Evolutionary conservation across 2,113 vertebrate species (phyloP), one percentile per base, ranked within the genome.

Genomic region (Seriola rivoliana): DNA sequence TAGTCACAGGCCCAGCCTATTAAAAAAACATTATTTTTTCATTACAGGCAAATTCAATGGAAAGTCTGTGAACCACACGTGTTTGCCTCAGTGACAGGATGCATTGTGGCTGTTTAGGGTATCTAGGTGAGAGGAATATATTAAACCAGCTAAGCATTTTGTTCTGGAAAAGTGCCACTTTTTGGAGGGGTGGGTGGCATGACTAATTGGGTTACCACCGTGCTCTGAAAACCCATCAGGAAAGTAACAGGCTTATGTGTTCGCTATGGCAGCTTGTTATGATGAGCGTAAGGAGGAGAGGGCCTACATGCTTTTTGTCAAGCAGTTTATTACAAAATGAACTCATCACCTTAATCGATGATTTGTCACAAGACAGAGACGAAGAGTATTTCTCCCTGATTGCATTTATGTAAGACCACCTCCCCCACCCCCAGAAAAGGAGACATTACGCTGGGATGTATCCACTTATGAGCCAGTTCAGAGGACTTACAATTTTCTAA

Each of bases 191-290:
- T 85, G 78, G 86, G 80, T 87, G 84, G 72, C 73, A 85, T 89
- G 88, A 88, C 89, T 92, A 88, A 92, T 77, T 91, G 86, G 87
- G 87, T 93, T 90, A 92, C 74, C 84, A 91, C 74, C 85, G 70
- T 85, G 75, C 48, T 78, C 78, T 79, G 74, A 90, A 92, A 87
- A 81, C 88, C 74, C 84, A 92, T 86, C 79, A 92, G 82, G 84
- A 90, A 86, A 83, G 83, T 89, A 89, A 89, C 81, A 90, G 85
- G 84, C 85, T 87, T 90, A 89, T 89, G 81, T 85, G 83, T 91
- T 92, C 50, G 54, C 64, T 78, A 80, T 85, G 63, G 81, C 86
- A 84, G 84, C 88, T 84, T 90, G 77, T 86, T 78, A 82, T 81
- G 85, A 85, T 72, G 63, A 68, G 60, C 44, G 65, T 63, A 71